These are phyloP conservation scores for Charina bottae DNA, from an alignment of 2,113 vertebrate species.

Conservation along the genomic window DNA sequence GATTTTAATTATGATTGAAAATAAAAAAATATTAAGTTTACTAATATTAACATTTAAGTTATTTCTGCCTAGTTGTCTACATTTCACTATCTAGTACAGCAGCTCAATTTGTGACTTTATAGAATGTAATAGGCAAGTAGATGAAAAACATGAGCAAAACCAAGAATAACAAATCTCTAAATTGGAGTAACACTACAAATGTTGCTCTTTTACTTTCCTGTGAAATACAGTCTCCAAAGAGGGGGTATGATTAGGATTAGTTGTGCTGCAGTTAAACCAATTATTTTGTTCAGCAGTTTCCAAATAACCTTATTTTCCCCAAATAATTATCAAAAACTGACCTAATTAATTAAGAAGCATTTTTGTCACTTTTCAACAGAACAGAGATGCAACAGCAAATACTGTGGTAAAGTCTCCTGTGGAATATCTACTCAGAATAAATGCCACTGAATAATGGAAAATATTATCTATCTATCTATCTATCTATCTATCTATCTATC, in stretches of 20 bases:
- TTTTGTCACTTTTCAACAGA: neutral
- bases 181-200: neutral
- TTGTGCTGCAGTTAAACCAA: neutral
- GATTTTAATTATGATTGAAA: neutral
- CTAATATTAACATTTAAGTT: neutral
- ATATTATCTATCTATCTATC: no score
- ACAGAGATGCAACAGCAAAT: neutral
- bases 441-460: constrained; percentile 20
- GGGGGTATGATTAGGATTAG: constrained; percentile 9
- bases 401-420: no score
- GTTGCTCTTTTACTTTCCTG: accelerated
- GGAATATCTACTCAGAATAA: neutral
- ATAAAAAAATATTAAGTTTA: neutral
- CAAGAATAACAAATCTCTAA: neutral
- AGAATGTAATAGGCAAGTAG: neutral
- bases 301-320: neutral
- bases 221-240: constrained; percentile 9
- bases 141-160: neutral
- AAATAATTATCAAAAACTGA: neutral
- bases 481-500: no score
- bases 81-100: neutral
- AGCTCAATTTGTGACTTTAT: neutral
- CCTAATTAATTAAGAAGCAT: neutral
- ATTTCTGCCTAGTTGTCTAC: neutral
- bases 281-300: constrained; percentile 25